These are phyloP conservation scores for Hydractinia symbiolongicarpus DNA, from an alignment of 30 jellyfish, hydroid and myxozoan genomes.

Conservation along the genomic window DNA sequence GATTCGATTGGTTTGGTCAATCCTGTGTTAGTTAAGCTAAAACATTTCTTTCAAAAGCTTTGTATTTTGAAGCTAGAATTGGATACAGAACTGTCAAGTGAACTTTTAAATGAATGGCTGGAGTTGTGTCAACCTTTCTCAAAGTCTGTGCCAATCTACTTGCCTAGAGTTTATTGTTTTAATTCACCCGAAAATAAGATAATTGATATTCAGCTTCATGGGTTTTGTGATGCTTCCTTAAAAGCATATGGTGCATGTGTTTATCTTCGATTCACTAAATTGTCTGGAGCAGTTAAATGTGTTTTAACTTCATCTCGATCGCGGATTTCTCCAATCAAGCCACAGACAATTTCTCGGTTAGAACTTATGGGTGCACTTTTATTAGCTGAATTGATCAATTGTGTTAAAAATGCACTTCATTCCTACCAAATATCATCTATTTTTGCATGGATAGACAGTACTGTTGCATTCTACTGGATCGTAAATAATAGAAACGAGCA, in stretches of 20 bases:
- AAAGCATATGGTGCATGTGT: conserved; percentile 13
- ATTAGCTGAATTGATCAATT: background rate
- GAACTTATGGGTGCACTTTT: background rate
- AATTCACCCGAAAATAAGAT: background rate
- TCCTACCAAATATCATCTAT: no score
- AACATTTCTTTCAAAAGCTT: background rate
- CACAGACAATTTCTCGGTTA: background rate
- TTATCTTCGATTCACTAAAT: background rate
- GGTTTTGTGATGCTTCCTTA: conserved; percentile 9
- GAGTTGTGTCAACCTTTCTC: background rate
- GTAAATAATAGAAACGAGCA: no score
- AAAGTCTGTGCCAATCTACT: background rate
- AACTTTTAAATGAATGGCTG: background rate
- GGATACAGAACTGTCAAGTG: background rate
- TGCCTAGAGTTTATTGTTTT: background rate
- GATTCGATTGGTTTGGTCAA: background rate
- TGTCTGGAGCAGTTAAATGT: background rate
- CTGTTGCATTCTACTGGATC: no score
- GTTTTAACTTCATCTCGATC: background rate
- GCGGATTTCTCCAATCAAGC: background rate
- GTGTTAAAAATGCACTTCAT: background rate
- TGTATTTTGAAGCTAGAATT: background rate
- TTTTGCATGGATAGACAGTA: no score
- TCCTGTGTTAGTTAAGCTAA: background rate
- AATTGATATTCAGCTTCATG: conserved; percentile 8